Conservation (phyloP, 2,113 vertebrate species). For the Pachyramphus minor region DNA sequence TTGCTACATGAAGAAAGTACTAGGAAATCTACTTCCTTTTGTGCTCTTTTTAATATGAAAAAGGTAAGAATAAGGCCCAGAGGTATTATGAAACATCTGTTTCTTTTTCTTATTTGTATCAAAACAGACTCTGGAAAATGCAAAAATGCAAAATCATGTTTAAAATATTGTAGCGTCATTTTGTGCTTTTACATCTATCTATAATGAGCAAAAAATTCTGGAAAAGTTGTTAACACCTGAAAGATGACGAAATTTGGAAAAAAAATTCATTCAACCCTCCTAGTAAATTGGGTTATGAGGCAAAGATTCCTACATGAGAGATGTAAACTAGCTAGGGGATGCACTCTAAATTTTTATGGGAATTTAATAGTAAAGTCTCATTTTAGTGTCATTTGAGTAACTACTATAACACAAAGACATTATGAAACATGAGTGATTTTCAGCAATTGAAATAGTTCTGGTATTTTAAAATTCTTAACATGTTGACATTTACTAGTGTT, state of each 20-base stretch:
- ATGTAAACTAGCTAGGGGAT: not conserved
- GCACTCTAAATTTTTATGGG: not conserved
- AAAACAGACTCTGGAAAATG: not conserved
- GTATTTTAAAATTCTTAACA: conserved; percentile 35
- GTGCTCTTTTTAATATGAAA: not conserved
- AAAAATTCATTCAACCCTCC: not conserved
- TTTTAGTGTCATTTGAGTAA: conserved; percentile 32
- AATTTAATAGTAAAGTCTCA: conserved; percentile 18
- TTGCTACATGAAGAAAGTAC: not conserved
- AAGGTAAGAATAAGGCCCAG: not conserved
- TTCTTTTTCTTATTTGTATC: not conserved
- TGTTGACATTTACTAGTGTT: conserved; percentile 25
- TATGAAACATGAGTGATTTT: conserved; percentile 43
- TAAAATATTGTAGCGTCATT: not conserved
- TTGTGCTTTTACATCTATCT: not conserved
- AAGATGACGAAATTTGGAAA: conserved; percentile 16
- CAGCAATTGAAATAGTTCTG: conserved; percentile 43
- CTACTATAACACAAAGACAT: conserved; percentile 8
- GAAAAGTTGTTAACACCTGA: not conserved
- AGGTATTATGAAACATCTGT: not conserved
- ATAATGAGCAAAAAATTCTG: not conserved
- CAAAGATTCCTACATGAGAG: not conserved
- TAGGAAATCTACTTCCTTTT: not conserved
- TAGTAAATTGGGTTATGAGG: not conserved
- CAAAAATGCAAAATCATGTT: not conserved